Evolutionary conservation across 2,888 invertebrate genomes (phyloP).

Genomic region (Drosophila falleni): DNA sequence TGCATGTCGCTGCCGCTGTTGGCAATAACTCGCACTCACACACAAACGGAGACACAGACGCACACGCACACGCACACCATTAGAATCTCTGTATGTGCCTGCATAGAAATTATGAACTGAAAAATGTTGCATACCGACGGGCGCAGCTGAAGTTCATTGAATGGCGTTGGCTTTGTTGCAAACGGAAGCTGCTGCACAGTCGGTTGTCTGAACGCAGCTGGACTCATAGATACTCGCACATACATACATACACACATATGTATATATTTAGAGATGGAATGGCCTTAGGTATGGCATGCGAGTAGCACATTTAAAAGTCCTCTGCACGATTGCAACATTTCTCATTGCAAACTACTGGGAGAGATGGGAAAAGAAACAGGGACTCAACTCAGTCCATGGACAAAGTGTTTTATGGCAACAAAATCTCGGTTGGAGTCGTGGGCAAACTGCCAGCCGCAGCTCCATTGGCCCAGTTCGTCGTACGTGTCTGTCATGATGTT

Average conservation of each 20-base stretch:
- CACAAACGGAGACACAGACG: neutral
- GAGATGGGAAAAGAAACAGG: neutral
- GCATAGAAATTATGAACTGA: slow-evolving; percentile 72
- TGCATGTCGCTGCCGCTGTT: slow-evolving; percentile 43
- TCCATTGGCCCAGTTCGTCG: slow-evolving; percentile 60
- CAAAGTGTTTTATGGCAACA: slow-evolving; percentile 74
- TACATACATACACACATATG: neutral
- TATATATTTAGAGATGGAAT: slow-evolving; percentile 13
- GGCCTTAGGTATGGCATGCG: slow-evolving; percentile 43
- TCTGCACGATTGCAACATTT: slow-evolving; percentile 75
- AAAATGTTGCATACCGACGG: slow-evolving; percentile 58
- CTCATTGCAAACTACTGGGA: slow-evolving; percentile 59
- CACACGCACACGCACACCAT: slow-evolving; percentile 12
- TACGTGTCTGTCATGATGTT: slow-evolving; percentile 59
- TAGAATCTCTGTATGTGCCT: slow-evolving; percentile 17
- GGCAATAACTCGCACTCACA: slow-evolving; percentile 39
- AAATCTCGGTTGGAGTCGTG: slow-evolving; percentile 75
- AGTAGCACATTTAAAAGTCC: slow-evolving; percentile 69
- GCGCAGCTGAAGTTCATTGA: slow-evolving; percentile 68
- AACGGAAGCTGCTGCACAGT: slow-evolving; percentile 50
- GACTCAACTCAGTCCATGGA: slow-evolving; percentile 13
- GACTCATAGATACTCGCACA: slow-evolving; percentile 29
- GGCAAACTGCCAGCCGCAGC: slow-evolving; percentile 70
- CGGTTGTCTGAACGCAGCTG: slow-evolving; percentile 68
- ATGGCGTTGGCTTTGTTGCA: slow-evolving; percentile 52